These are phyloP conservation scores for Palloptera scutellata DNA, from an alignment of 2,888 invertebrate genomes.

Conservation along the genomic window DNA sequence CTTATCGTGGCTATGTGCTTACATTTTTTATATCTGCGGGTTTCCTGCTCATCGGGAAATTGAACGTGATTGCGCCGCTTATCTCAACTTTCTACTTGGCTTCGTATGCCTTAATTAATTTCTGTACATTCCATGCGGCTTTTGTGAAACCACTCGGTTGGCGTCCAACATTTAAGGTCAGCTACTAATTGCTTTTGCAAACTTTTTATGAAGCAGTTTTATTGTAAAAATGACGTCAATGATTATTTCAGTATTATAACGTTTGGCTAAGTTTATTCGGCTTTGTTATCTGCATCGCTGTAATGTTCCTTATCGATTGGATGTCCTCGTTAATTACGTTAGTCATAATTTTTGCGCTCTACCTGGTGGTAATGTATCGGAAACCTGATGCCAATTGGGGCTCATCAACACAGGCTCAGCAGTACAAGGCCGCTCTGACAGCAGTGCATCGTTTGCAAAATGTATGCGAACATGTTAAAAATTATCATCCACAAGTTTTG, in stretches of 20 bases:
- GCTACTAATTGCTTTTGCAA: neutral
- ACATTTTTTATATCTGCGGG: slow-evolving; percentile 87
- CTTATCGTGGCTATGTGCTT: slow-evolving; percentile 89
- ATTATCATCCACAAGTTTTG: slow-evolving; percentile 90
- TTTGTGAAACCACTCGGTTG: slow-evolving; percentile 88
- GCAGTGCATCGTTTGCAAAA: slow-evolving; percentile 82
- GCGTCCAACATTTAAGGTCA: slow-evolving; percentile 87
- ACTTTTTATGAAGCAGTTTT: neutral
- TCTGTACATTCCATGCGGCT: slow-evolving; percentile 94
- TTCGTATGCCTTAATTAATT: slow-evolving; percentile 93
- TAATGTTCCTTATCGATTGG: slow-evolving; percentile 97
- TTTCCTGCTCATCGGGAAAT: slow-evolving; percentile 86
- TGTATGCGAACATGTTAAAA: slow-evolving; percentile 96
- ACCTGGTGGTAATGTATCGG: slow-evolving; percentile 90
- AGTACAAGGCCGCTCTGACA: slow-evolving; percentile 89
- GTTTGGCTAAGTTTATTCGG: slow-evolving; percentile 88
- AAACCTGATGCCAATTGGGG: slow-evolving; percentile 99
- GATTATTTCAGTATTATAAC: slow-evolving; percentile 81
- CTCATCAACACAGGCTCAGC: slow-evolving; percentile 95
- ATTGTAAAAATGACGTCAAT: neutral
- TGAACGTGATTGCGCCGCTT: slow-evolving; percentile 89
- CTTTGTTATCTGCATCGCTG: slow-evolving; percentile 81
- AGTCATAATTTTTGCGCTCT: slow-evolving; percentile 85
- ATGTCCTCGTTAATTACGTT: slow-evolving; percentile 91
- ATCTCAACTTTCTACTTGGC: slow-evolving; percentile 96